phyloP scores from a whole-genome alignment of 2,888 invertebrate genomes.

The Catocala sponsa region DNA sequence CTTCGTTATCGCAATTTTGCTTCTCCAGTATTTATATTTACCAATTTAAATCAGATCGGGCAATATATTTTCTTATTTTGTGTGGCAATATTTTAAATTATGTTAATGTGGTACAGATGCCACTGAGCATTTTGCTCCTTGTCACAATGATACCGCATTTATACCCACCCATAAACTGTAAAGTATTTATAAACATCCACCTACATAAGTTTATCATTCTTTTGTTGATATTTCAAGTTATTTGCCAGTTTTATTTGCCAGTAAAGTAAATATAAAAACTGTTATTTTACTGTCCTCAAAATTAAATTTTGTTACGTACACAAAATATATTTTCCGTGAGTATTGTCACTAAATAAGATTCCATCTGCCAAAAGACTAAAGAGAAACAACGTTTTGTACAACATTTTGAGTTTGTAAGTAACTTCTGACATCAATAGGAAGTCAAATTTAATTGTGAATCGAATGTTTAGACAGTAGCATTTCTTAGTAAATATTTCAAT shows the following conservation, averaged over 20 bases:
- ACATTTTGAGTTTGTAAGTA: not conserved
- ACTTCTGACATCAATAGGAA: not conserved
- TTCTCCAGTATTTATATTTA: no score
- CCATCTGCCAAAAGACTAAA: conserved; percentile 35
- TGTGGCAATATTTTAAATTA: not conserved
- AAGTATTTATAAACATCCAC: conserved; percentile 2
- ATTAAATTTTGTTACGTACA: conserved; percentile 34
- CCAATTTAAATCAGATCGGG: no score
- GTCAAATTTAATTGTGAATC: not conserved
- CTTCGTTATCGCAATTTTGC: no score
- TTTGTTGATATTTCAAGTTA: conserved; percentile 1
- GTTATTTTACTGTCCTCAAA: conserved; percentile 29
- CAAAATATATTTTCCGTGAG: conserved; percentile 31
- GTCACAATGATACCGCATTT: not conserved
- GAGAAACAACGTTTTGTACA: not conserved
- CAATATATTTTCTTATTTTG: no score
- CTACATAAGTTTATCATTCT: not conserved
- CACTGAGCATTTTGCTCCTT: not conserved
- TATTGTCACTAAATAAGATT: conserved; percentile 10
- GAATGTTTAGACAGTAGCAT: not conserved
- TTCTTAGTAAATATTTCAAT: not conserved
- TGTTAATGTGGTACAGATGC: not conserved
- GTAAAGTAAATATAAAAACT: conserved; percentile 1
- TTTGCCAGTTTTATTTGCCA: not conserved
- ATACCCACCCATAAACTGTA: not conserved